Conservation (phyloP, 2,888 invertebrate genomes). For the Matsumyia berberina region DNA sequence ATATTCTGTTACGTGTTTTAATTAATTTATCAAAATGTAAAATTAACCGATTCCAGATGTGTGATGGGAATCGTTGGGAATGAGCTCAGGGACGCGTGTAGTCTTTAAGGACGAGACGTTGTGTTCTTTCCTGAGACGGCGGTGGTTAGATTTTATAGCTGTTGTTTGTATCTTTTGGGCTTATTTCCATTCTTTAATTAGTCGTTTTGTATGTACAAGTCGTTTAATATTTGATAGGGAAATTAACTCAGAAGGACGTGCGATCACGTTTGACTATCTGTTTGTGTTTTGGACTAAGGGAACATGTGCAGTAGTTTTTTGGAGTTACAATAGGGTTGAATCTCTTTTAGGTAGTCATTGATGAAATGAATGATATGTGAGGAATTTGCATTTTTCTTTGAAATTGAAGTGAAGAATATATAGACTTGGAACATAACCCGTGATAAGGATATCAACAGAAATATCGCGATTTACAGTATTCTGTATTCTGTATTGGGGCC, state of each 20-base stretch:
- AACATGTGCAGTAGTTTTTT: too few species aligned
- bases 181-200: conserved; percentile 34
- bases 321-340: too few species aligned
- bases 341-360: too few species aligned
- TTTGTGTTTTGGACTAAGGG: too few species aligned
- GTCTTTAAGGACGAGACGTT: conserved; percentile 1
- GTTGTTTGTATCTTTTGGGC: background rate
- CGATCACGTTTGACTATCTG: too few species aligned
- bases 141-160: conserved; percentile 14
- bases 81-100: conserved; percentile 17
- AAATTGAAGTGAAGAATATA: too few species aligned
- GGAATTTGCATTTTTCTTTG: too few species aligned
- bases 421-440: too few species aligned
- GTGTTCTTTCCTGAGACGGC: background rate
- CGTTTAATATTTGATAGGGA: conserved; percentile 44
- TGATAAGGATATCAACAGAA: too few species aligned
- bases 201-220: conserved; percentile 43
- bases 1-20: conserved; percentile 71
- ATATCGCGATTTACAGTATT: too few species aligned
- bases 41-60: conserved; percentile 70
- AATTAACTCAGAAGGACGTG: conserved; percentile 9
- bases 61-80: conserved; percentile 24
- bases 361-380: too few species aligned
- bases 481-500: too few species aligned
- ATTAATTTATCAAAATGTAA: conserved; percentile 75